Conservation (phyloP, 1,140 invertebrate genomes). For the Teleogryllus occipitalis region DNA sequence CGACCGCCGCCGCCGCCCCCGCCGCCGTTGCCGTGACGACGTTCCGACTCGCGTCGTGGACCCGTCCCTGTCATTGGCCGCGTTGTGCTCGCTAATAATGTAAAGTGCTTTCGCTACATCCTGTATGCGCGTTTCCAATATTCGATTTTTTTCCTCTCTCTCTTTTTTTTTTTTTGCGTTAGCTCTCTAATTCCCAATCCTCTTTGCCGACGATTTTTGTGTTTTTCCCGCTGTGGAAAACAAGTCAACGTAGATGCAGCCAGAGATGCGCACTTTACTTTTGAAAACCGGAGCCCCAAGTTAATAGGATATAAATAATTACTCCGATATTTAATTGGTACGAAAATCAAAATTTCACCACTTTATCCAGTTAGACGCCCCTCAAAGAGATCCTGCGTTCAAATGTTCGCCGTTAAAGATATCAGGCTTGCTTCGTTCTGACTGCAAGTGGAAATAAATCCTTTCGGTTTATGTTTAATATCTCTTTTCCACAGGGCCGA, state of each 20-base stretch:
- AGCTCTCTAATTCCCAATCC: background rate
- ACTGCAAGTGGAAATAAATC: background rate
- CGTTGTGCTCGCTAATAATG: background rate
- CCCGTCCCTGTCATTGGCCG: background rate
- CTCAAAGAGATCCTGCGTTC: background rate
- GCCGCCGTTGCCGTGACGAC: background rate
- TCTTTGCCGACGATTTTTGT: background rate
- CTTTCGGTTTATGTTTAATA: background rate
- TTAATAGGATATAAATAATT: background rate
- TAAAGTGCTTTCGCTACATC: constrained; percentile 1
- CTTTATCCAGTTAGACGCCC: background rate
- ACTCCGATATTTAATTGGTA: background rate
- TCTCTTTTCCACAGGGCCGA: background rate
- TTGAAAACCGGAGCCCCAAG: background rate
- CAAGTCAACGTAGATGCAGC: background rate
- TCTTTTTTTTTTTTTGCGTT: background rate
- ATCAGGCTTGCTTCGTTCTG: background rate
- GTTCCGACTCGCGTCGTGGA: background rate
- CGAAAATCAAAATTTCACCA: background rate
- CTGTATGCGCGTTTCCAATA: background rate
- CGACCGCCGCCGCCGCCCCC: too few relatives aligned
- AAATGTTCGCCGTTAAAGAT: too few relatives aligned
- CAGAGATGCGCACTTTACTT: background rate
- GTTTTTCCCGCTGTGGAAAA: background rate
- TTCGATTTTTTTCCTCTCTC: background rate